Conservation (phyloP, 2,113 vertebrate genomes). For the Mus pahari region DNA sequence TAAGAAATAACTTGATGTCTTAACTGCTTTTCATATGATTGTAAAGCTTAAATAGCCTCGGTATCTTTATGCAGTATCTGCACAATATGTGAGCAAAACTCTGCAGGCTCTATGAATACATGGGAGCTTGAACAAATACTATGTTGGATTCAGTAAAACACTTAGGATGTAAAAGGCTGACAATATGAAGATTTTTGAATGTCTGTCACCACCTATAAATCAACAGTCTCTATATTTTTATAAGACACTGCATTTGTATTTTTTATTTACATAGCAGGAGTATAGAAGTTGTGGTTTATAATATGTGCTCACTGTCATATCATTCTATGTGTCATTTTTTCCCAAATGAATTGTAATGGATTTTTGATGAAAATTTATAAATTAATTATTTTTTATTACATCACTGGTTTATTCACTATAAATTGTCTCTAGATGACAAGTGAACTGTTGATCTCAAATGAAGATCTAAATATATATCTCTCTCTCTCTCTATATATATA, state of each 20-base stretch:
- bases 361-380: slow-evolving; percentile 52
- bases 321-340: slow-evolving; percentile 23
- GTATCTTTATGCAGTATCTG: not conserved
- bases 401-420: slow-evolving; percentile 60
- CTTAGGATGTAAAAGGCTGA: not conserved
- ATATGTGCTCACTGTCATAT: slow-evolving; percentile 35
- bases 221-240: not conserved
- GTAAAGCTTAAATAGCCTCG: not conserved
- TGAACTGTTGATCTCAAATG: slow-evolving; percentile 51
- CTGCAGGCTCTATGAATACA: not conserved
- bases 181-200: not conserved
- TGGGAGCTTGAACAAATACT: not conserved
- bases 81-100: not conserved
- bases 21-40: not conserved
- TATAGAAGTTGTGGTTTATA: not conserved
- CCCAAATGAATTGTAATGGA: slow-evolving; percentile 43
- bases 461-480: not conserved
- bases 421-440: slow-evolving; percentile 46
- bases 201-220: not conserved
- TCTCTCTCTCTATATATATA: too few species aligned
- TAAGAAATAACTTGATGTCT: not conserved
- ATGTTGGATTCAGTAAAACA: not conserved
- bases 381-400: slow-evolving; percentile 35
- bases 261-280: not conserved
- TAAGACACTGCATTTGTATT: not conserved